Conservation (phyloP, 2,113 vertebrate genomes). For the Notarius quadriscutis region DNA sequence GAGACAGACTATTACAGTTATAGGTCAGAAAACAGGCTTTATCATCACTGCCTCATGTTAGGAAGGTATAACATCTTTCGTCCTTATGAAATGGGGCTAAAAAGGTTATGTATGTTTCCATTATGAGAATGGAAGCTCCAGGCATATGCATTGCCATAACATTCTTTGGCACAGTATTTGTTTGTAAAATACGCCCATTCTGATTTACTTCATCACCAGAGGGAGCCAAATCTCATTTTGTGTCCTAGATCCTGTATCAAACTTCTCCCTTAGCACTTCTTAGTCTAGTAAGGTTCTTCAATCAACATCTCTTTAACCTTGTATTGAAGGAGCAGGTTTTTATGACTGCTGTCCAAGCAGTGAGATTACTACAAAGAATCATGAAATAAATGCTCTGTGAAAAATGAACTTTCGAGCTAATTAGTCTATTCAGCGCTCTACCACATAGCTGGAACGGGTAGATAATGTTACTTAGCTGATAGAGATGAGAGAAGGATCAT, state of each 20-base stretch:
- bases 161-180: neutral
- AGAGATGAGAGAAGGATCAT: neutral
- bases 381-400: neutral
- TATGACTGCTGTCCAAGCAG: neutral
- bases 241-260: neutral
- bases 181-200: neutral
- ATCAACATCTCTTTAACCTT: neutral
- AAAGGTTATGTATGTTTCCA: neutral
- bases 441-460: neutral
- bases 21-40: too few species aligned
- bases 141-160: too few species aligned
- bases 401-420: neutral
- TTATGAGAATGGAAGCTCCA: neutral
- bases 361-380: neutral
- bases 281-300: neutral
- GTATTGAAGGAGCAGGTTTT: neutral
- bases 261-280: neutral
- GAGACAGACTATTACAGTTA: too few species aligned
- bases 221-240: neutral
- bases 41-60: too few species aligned
- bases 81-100: slow-evolving; percentile 8
- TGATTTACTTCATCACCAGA: neutral
- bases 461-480: neutral
- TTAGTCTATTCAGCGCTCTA: neutral
- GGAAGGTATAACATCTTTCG: neutral